A percentile compares a stretch with the other conserved stretches of the same genome.
These are phyloP conservation scores for Germaria angustata DNA, from an alignment of 2,888 invertebrate species.

Conservation along the genomic window DNA sequence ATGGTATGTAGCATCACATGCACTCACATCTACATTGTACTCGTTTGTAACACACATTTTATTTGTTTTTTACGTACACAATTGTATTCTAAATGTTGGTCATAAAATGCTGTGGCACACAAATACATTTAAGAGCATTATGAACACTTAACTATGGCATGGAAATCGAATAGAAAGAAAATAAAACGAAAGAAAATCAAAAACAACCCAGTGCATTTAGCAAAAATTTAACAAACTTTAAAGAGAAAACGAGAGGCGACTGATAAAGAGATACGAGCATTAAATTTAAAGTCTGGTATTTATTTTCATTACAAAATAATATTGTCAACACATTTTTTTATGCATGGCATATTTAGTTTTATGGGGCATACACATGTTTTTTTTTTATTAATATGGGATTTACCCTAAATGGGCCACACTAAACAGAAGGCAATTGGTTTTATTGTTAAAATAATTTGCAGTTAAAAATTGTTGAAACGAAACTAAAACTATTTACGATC, in stretches of 20 bases:
- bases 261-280: neutral
- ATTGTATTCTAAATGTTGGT: neutral
- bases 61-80: no score
- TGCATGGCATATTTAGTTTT: neutral
- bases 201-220: neutral
- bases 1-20: no score
- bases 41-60: neutral
- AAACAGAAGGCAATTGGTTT: conserved; percentile 31
- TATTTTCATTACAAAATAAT: conserved; percentile 10
- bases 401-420: neutral
- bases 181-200: neutral
- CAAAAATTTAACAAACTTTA: neutral
- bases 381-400: neutral
- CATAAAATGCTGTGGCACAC: conserved; percentile 2
- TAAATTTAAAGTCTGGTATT: conserved; percentile 13
- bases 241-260: neutral
- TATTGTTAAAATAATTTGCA: neutral
- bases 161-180: neutral
- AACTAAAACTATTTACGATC: neutral
- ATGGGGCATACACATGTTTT: neutral
- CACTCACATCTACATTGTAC: neutral
- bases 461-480: neutral
- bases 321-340: conserved; percentile 11
- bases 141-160: conserved; percentile 24
- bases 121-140: conserved; percentile 34